Percentiles rank a stretch among this genome's conserved stretches.
phyloP scores from a whole-genome alignment of 2,888 invertebrate species.

The Dugesia japonica region DNA sequence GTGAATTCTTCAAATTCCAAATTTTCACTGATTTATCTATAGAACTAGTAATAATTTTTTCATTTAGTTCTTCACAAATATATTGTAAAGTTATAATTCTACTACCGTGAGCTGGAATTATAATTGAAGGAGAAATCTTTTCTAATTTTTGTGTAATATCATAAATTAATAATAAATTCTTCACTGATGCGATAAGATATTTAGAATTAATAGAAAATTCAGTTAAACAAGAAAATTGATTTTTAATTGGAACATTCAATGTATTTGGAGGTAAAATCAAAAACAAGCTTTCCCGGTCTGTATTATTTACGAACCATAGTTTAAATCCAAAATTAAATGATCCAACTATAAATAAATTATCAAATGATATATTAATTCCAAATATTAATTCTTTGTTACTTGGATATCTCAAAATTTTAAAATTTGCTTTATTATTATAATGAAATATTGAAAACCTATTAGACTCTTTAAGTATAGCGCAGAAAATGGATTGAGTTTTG shows the following conservation, averaged over 20 bases:
- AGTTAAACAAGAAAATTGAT: slow-evolving; percentile 73
- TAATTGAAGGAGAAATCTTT: slow-evolving; percentile 57
- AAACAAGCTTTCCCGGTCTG: slow-evolving; percentile 35
- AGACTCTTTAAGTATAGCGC: neutral
- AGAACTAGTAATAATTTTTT: slow-evolving; percentile 70
- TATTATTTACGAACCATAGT: slow-evolving; percentile 47
- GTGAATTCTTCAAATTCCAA: slow-evolving; percentile 87
- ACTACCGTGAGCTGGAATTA: slow-evolving; percentile 86
- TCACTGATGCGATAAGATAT: slow-evolving; percentile 80
- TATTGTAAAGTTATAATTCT: slow-evolving; percentile 78
- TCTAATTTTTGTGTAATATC: slow-evolving; percentile 69
- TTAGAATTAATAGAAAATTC: slow-evolving; percentile 74
- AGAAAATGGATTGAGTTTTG: neutral
- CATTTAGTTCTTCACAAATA: slow-evolving; percentile 54
- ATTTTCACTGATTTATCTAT: slow-evolving; percentile 93
- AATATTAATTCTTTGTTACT: neutral
- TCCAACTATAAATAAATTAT: slow-evolving; percentile 54
- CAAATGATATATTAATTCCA: neutral
- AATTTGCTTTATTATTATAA: neutral
- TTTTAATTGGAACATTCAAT: slow-evolving; percentile 75
- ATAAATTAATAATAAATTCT: slow-evolving; percentile 67
- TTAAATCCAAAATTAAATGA: slow-evolving; percentile 46
- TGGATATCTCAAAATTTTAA: neutral
- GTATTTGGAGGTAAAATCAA: slow-evolving; percentile 54
- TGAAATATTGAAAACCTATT: neutral